Base-by-base conservation (phyloP, 2,797 vertebrate species). In the Anas acuta region DNA sequence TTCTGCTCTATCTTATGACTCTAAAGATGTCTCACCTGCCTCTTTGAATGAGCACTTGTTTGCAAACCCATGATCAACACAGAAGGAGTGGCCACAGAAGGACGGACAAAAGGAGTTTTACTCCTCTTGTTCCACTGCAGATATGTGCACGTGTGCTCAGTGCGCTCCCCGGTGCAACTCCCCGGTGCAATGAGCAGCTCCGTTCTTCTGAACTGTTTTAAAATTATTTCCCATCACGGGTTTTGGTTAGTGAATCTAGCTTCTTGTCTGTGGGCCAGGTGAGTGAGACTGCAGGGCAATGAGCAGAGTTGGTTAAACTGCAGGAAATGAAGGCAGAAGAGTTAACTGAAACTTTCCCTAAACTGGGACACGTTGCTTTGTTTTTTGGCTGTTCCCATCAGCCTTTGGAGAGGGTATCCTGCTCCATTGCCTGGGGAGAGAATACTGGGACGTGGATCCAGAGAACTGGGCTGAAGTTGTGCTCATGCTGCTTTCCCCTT, bases 1-100 rank as follows among this genome's bases (percentile, higher is more conserved):
- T 96, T 96, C 85, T 70, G 91, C 75, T 91, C 80, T 76, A 87
- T 95, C 94, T 95, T 51, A 30, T 67, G 77, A 71, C 74, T 96
- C 89, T 73, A 80, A 95, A 84, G 94, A 51, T 84, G 79, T 87
- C 86, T 87, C 89, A 90, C 94, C 93, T 94, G 85, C 73, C 74
- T 73, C 84, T 93, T 86, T 92, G 90, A 97, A 94, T 81, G 73
- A 92, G 37, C 39, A 60, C 28, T 93, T 92, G 89, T 79, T 95
- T 94, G 72, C 11, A 17, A 92, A 92, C 84, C 74, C 84, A 72
- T 90, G 91, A 73, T 96, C 89, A 90, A 20, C 33, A 49, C 33
- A 61, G 78, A 72, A 91, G 61, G 54, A 94, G 19, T 35, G 66
- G 25, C 60, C 75, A 84, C 74, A 81, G 93, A 91, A 92, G 77